Conservation (phyloP, 1,140 invertebrate genomes). For the Hypothenemus hampei region DNA sequence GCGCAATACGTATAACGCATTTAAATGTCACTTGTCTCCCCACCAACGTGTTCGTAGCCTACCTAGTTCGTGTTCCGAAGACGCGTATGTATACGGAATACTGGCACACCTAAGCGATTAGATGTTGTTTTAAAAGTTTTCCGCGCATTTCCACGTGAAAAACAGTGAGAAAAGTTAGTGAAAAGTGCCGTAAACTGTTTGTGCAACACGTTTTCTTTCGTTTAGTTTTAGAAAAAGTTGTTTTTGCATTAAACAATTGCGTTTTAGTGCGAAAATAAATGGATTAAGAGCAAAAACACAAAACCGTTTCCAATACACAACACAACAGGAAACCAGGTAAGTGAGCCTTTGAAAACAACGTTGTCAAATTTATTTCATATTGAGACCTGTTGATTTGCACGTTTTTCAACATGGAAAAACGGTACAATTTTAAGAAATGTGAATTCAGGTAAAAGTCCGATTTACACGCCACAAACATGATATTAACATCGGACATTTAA, state of each 20-base stretch:
- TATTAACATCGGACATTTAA: no score
- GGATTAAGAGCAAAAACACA: conserved; percentile 27
- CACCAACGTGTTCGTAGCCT: background rate
- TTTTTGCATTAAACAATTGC: background rate
- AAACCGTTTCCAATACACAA: conserved; percentile 25
- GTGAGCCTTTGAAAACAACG: no score
- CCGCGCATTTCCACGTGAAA: conserved; percentile 26
- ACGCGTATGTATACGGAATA: conserved; percentile 3
- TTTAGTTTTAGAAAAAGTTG: conserved; percentile 14
- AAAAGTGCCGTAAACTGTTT: conserved; percentile 8
- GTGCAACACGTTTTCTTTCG: background rate
- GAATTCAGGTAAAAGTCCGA: conserved; percentile 31
- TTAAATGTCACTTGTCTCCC: no score
- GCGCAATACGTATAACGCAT: no score
- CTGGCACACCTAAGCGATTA: conserved; percentile 22
- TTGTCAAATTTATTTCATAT: no score
- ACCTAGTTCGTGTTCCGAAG: conserved; percentile 18
- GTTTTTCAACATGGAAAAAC: conserved; percentile 3
- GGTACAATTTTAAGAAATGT: conserved; percentile 12
- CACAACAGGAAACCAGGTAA: conserved; percentile 31
- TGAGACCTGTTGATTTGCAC: conserved; percentile 9
- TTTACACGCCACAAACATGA: conserved; percentile 24
- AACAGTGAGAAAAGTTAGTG: conserved; percentile 24
- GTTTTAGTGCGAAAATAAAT: conserved; percentile 26
- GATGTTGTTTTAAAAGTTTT: conserved; percentile 13